Base-by-base conservation (phyloP, 1,140 invertebrate species). In the Lysiphlebus fabarum region DNA sequence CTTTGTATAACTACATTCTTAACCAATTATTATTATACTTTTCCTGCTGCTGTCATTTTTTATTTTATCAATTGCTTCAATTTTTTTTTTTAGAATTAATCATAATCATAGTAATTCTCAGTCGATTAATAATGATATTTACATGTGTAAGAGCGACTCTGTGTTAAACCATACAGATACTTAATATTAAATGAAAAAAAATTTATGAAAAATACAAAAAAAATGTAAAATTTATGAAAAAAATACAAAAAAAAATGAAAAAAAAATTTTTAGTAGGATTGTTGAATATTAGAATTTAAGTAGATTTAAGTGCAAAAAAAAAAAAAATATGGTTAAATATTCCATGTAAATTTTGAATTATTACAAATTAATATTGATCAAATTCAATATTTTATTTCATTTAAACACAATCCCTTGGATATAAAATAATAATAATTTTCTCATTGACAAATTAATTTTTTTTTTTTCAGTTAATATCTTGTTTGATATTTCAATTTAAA, bases 101-200 rank as follows among this genome's bases (percentile, higher is more conserved):
- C 51, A 8, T 61, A 56, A 56, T 45, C 43, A 49, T 34, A 53
- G 58, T 65, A 60, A 68, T 67, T 55, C 65, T 66, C 63, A 67
- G 72, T 75, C 68, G 58, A 71, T 75, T 74, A 70, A 74, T 69
- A 67, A 62, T 55, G 53, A 40, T 65, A 44, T 68, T 72, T 38
- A 63, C 70, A 67, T 57, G 73, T 71, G 70, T 73, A 71, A 75
- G 71, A 72, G 67, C 58, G 67, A 63, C 69, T 69, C 67, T 71
- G 69, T 67, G 69, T 72, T 73, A 70, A 75, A 64, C 68, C 67
- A 69, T 67, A 66, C 71, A 63, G 66, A 72, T 59, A 69, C 65
- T 26, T 26, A 26, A 48, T 62, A 56, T 51, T 67, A 66, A 64
- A 58, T 57, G 45, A 41, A 61, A 63, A n/a, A 67, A 65, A 59